Percentiles rank a stretch among this genome's conserved stretches.
These are phyloP conservation scores for Pavo muticus DNA, from an alignment of 2,113 vertebrate species.

Conservation along the genomic window DNA sequence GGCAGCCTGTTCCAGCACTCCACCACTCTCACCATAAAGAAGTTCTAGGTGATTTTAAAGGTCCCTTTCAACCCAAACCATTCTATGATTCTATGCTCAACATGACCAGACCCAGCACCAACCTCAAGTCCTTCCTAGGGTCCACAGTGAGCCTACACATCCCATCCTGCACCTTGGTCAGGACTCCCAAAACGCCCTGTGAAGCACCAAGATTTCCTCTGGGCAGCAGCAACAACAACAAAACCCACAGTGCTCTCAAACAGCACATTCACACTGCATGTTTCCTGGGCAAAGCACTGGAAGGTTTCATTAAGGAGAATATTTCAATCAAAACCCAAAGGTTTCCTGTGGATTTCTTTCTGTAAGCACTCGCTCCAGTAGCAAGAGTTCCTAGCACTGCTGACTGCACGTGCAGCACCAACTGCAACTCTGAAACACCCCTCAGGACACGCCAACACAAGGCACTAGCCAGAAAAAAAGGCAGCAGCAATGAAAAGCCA, in stretches of 20 bases:
- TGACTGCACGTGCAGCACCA: not conserved
- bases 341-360: slow-evolving; percentile 40
- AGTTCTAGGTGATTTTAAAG: too few species aligned
- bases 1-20: too few species aligned
- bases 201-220: not conserved
- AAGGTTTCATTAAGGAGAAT: not conserved
- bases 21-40: too few species aligned
- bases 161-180: not conserved
- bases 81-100: too few species aligned
- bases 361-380: slow-evolving; percentile 12
- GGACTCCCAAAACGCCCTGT: not conserved
- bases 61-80: too few species aligned
- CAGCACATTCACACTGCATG: not conserved
- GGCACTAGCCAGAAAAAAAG: not conserved
- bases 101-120: too few species aligned
- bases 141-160: not conserved
- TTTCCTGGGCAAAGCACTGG: not conserved
- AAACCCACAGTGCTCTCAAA: not conserved
- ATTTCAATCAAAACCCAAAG: slow-evolving; percentile 12
- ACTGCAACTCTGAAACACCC: not conserved
- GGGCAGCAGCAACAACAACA: not conserved
- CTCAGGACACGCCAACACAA: not conserved
- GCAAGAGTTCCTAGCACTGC: not conserved
- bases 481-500: slow-evolving; percentile 3
- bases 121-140: not conserved